Evolutionary conservation across 2,113 vertebrate genomes (phyloP).

Genomic region (Felis catus): DNA sequence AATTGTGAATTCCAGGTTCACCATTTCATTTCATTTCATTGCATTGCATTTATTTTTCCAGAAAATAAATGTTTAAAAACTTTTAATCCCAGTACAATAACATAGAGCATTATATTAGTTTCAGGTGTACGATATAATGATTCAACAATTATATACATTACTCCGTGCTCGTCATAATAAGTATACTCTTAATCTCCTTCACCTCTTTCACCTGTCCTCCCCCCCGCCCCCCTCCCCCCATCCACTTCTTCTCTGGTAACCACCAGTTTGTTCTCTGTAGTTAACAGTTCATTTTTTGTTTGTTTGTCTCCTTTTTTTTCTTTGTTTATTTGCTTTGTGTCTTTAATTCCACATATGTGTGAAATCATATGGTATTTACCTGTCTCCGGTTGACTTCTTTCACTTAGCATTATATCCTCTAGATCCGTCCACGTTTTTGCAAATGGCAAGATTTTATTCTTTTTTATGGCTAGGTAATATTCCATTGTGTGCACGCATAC

Average conservation of each 20-base stretch:
- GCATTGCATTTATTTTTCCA: not conserved
- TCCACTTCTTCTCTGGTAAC: not conserved
- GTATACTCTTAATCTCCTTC: not conserved
- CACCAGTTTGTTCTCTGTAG: not conserved
- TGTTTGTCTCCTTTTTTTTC: too few species aligned
- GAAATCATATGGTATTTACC: not conserved
- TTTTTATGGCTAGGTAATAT: not conserved
- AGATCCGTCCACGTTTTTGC: not conserved
- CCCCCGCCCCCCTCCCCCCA: accelerated
- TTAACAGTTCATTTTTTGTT: not conserved
- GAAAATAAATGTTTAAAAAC: not conserved
- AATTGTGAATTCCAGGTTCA: constrained; percentile 9
- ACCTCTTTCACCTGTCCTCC: not conserved
- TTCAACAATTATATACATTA: not conserved
- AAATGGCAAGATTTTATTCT: not conserved
- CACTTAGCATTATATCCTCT: not conserved
- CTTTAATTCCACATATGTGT: not conserved
- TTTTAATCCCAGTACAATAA: not conserved
- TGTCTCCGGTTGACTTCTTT: not conserved
- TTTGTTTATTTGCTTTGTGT: not conserved
- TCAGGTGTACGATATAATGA: not conserved
- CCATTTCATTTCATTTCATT: not conserved
- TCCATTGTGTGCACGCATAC: too few species aligned
- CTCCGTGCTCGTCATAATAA: not conserved
- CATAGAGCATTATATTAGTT: not conserved